Conservation (phyloP, 2,113 vertebrate genomes). For the Cephalopholis sonnerati region DNA sequence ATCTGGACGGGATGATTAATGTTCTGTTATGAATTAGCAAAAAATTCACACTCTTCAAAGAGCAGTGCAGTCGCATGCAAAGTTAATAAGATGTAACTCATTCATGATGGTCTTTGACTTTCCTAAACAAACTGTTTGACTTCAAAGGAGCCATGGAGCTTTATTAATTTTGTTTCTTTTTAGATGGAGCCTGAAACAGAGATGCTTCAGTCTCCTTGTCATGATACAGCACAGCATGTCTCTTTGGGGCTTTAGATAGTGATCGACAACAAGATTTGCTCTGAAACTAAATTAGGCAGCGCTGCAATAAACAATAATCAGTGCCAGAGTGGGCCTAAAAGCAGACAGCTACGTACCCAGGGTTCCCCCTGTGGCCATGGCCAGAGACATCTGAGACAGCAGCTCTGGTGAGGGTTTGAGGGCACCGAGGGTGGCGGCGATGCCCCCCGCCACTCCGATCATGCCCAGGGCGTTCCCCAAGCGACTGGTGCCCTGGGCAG, state of each 20-base stretch:
- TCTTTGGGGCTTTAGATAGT: background rate
- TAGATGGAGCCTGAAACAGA: constrained; percentile 20
- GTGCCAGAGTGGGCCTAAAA: background rate
- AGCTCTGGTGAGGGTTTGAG: constrained; percentile 84
- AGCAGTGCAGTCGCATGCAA: constrained; percentile 34
- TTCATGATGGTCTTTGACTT: constrained; percentile 39
- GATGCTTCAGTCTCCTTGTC: background rate
- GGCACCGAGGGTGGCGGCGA: constrained; percentile 81
- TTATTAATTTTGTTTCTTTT: constrained; percentile 29
- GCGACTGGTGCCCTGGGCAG: constrained; percentile 81
- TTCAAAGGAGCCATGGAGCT: constrained; percentile 18
- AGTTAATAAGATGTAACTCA: constrained; percentile 36
- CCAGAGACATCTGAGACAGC: constrained; percentile 86
- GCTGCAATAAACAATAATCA: background rate
- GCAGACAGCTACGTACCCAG: constrained; percentile 58
- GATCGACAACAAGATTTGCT: background rate
- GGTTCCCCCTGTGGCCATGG: constrained; percentile 83
- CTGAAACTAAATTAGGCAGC: background rate
- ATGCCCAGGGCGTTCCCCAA: constrained; percentile 84
- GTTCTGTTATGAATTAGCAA: constrained; percentile 57
- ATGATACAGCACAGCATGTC: background rate
- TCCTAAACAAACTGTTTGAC: constrained; percentile 50
- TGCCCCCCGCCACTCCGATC: constrained; percentile 82
- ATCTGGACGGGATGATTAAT: constrained; percentile 60
- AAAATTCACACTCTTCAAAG: constrained; percentile 42